Conservation (phyloP, 2,113 vertebrate species). For the Silurus asotus region DNA sequence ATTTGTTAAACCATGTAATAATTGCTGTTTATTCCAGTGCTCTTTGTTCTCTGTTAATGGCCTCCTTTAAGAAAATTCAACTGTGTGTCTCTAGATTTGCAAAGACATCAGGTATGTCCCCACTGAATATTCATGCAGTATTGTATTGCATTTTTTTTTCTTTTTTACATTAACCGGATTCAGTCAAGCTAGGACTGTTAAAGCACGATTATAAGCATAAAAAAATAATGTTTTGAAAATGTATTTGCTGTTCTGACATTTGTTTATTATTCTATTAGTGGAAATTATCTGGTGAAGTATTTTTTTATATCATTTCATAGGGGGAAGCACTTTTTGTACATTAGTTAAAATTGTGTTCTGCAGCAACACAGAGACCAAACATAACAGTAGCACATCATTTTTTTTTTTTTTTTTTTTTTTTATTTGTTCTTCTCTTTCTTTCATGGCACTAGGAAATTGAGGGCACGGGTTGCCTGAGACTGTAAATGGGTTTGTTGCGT, state of each 20-base stretch:
- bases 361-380: constrained; percentile 66
- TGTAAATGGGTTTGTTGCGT: constrained; percentile 77
- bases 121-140: constrained; percentile 59
- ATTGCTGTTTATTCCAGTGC: constrained; percentile 59
- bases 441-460: constrained; percentile 70
- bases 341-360: constrained; percentile 66
- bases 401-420: constrained; percentile 53
- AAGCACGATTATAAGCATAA: constrained; percentile 19
- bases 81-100: constrained; percentile 50
- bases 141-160: neutral
- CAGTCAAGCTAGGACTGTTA: constrained; percentile 37
- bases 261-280: neutral
- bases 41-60: constrained; percentile 53
- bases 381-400: constrained; percentile 60
- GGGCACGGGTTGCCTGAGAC: constrained; percentile 88
- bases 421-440: constrained; percentile 60
- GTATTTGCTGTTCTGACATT: neutral
- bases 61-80: constrained; percentile 42
- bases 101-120: constrained; percentile 74
- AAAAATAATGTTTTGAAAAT: neutral
- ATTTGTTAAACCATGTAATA: constrained; percentile 62
- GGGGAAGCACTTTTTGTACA: constrained; percentile 73
- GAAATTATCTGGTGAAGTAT: constrained; percentile 2
- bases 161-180: constrained; percentile 24
- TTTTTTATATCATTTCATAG: constrained; percentile 42